These are phyloP conservation scores for Cerastis leucographa DNA, from an alignment of 2,888 invertebrate species.

Conservation along the genomic window DNA sequence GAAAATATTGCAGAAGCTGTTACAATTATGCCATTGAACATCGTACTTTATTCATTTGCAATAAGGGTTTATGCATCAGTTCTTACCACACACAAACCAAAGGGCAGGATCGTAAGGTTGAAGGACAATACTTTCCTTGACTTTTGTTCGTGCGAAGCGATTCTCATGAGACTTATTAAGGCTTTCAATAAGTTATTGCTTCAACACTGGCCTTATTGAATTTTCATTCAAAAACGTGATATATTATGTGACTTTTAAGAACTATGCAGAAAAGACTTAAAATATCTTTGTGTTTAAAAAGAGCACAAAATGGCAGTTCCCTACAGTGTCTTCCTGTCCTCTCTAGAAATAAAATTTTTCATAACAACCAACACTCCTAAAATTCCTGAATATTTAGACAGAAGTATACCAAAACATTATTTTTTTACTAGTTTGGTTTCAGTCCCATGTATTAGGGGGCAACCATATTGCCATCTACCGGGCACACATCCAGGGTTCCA, in stretches of 20 bases:
- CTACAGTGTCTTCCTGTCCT: background rate
- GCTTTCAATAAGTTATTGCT: conserved; percentile 58
- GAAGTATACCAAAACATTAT: background rate
- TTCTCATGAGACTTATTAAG: conserved; percentile 58
- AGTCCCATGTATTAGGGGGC: background rate
- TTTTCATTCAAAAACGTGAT: conserved; percentile 42
- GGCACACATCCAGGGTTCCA: background rate
- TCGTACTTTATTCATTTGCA: conserved; percentile 13
- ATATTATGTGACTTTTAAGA: background rate
- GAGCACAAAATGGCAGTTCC: background rate
- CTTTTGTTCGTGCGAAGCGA: conserved; percentile 60
- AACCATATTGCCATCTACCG: background rate
- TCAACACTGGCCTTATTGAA: conserved; percentile 54
- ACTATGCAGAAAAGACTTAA: background rate
- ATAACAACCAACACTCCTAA: too few species aligned
- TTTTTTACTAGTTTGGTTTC: background rate
- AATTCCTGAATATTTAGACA: background rate
- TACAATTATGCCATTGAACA: conserved; percentile 7
- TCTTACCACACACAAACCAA: conserved; percentile 51
- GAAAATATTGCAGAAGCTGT: conserved; percentile 51
- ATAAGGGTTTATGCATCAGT: conserved; percentile 19
- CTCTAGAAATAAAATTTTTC: background rate
- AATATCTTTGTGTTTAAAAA: background rate
- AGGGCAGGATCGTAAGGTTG: conserved; percentile 66
- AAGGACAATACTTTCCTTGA: conserved; percentile 72